Conservation (phyloP, 2,113 vertebrate genomes). For the Amia ocellicauda region DNA sequence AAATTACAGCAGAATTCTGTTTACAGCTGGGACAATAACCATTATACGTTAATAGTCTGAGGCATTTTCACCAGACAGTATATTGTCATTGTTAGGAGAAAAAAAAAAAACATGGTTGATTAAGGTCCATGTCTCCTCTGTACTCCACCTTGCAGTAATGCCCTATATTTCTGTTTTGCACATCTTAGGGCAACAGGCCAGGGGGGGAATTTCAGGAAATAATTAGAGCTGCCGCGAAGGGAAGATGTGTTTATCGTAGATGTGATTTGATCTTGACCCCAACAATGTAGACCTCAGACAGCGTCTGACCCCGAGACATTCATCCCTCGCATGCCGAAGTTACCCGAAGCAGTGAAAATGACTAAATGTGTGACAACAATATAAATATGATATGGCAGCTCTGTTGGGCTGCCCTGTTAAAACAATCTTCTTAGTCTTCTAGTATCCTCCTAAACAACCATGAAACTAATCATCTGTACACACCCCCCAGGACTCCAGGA, state of each 20-base stretch:
- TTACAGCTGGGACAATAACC: no score
- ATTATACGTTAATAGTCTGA: no score
- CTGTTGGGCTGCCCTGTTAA: background rate
- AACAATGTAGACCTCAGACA: constrained; percentile 13
- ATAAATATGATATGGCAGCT: constrained; percentile 7
- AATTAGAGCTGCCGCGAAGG: constrained; percentile 49
- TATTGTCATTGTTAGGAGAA: no score
- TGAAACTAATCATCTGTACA: constrained; percentile 4
- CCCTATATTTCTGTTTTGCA: constrained; percentile 28
- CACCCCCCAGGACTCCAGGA: background rate
- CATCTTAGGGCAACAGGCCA: constrained; percentile 31
- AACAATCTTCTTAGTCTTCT: constrained; percentile 25
- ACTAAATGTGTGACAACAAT: background rate
- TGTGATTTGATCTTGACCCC: constrained; percentile 22
- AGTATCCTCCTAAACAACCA: constrained; percentile 19
- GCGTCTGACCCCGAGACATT: background rate
- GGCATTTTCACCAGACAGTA: no score
- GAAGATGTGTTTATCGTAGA: constrained; percentile 28
- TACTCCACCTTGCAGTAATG: background rate
- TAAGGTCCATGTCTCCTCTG: background rate
- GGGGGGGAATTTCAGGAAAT: constrained; percentile 29
- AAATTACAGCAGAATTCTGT: no score
- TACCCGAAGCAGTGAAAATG: background rate
- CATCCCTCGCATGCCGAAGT: background rate
- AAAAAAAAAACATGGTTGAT: no score